Base-by-base conservation (phyloP, 2,113 vertebrate genomes). In the Albula glossodonta region DNA sequence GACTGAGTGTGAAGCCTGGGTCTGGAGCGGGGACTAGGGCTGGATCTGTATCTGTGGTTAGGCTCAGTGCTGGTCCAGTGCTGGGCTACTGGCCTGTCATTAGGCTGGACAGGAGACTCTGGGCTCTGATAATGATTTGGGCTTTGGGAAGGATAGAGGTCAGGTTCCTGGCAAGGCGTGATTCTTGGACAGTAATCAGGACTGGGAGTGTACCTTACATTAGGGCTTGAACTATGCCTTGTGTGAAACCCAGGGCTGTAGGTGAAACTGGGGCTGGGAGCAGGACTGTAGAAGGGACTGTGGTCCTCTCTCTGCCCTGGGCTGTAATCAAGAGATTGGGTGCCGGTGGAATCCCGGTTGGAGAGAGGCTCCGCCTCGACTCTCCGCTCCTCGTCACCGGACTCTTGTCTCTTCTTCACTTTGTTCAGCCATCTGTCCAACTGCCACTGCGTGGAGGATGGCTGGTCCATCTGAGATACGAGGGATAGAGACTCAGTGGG, bases 401-500 rank as follows among this genome's bases (percentile, higher is more conserved):
- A 92, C 80, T 93, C 92, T 0, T 84, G 91, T 82, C 95, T 96
- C 91, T 96, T 97, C 88, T 93, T 95, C n/a, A 97, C 96, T 87
- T 97, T 99, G 90, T 97, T 97, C 81, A 99, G 93, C 98, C 98
- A 99, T 94, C 97, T 97, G 94, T 99, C 97, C 93, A 99, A 93
- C 92, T 99, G 98, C 98, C 98, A 99, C 91, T 99, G 98, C 93
- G 97, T 96, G 70, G 96, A 94, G 2, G 96, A 95, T 0, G 95
- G 94, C 0, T 94, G 96, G 86, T 97, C 95, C 0, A 94, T 93
- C 97, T 99, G 90, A 83, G 94, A 25, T 70, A 90, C 81, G 0
- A 56, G 31, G 22, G 19, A 81, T 19, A 85, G 8, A 41, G 31
- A 51, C 78, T 70, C 63, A 70, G 63, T 8, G 17, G 63, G n/a